These are phyloP conservation scores for Synanthedon formicaeformis DNA, from an alignment of 2,888 invertebrate genomes.

Conservation along the genomic window DNA sequence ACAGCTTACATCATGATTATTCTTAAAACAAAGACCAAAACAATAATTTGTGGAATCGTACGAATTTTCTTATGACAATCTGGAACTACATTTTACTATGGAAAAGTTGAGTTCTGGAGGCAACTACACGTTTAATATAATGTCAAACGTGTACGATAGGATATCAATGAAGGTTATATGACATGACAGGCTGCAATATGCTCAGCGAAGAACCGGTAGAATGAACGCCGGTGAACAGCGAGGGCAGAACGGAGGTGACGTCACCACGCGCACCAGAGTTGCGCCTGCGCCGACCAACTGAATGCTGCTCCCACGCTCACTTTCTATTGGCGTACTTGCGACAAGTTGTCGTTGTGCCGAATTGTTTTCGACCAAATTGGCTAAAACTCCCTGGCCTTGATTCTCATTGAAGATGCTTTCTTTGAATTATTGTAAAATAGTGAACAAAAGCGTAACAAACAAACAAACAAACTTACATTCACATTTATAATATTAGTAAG, in stretches of 20 bases:
- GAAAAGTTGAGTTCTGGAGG: too few species aligned
- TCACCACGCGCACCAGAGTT: slow-evolving; percentile 11
- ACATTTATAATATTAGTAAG: too few species aligned
- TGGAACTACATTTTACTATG: too few species aligned
- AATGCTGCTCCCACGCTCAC: slow-evolving; percentile 42
- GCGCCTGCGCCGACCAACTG: slow-evolving; percentile 9
- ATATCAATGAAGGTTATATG: slow-evolving; percentile 21
- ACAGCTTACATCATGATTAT: too few species aligned
- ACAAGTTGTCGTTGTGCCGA: slow-evolving; percentile 14
- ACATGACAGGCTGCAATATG: slow-evolving; percentile 5
- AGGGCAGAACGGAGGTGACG: slow-evolving; percentile 14
- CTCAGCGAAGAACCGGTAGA: slow-evolving; percentile 8
- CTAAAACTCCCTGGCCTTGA: slow-evolving; percentile 11
- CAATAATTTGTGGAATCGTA: too few species aligned
- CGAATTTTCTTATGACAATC: too few species aligned
- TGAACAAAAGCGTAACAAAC: too few species aligned
- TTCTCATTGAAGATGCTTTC: too few species aligned
- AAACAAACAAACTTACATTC: too few species aligned
- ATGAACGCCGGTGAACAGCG: slow-evolving; percentile 9
- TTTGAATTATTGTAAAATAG: too few species aligned
- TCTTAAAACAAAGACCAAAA: too few species aligned
- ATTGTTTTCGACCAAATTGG: background rate
- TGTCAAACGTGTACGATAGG: slow-evolving; percentile 14
- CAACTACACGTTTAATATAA: slow-evolving; percentile 9
- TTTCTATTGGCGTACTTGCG: slow-evolving; percentile 30